These are phyloP conservation scores for Leptinotarsa rubiginosa DNA, from an alignment of 2,888 invertebrate genomes.

Conservation along the genomic window DNA sequence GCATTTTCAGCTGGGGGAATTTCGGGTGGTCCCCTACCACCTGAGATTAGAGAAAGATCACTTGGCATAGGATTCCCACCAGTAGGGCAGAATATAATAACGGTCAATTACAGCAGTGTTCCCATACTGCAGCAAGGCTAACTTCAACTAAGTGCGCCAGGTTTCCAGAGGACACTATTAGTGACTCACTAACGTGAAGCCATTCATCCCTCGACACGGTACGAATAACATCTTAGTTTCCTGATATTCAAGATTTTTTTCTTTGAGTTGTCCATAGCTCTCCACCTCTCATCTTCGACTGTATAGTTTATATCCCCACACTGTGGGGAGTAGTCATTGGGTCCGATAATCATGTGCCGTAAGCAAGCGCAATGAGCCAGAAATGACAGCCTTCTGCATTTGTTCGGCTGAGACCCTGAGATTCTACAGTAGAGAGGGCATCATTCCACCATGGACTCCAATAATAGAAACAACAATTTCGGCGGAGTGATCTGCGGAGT, in stretches of 20 bases:
- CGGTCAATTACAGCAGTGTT: neutral
- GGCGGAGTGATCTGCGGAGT: too few relatives aligned
- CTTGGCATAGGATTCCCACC: neutral
- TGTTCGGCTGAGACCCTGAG: too few relatives aligned
- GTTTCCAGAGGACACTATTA: neutral
- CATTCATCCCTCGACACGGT: constrained; percentile 7
- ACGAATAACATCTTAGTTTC: constrained; percentile 2
- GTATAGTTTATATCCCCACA: too few relatives aligned
- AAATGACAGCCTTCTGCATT: too few relatives aligned
- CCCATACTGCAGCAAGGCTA: neutral
- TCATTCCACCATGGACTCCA: too few relatives aligned
- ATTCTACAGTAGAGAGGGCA: too few relatives aligned
- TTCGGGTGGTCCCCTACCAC: neutral
- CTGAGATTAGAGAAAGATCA: neutral
- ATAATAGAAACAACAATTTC: too few relatives aligned
- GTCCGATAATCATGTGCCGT: too few relatives aligned
- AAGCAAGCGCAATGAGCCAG: too few relatives aligned
- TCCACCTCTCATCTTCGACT: neutral
- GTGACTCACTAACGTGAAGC: constrained; percentile 12
- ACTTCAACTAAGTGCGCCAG: neutral
- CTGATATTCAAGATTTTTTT: neutral
- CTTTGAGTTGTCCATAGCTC: neutral
- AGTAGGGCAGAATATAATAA: neutral
- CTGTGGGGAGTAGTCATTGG: too few relatives aligned
- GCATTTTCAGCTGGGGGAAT: neutral